Conservation (phyloP, 2,888 invertebrate species). For the Pandemis corylana region DNA sequence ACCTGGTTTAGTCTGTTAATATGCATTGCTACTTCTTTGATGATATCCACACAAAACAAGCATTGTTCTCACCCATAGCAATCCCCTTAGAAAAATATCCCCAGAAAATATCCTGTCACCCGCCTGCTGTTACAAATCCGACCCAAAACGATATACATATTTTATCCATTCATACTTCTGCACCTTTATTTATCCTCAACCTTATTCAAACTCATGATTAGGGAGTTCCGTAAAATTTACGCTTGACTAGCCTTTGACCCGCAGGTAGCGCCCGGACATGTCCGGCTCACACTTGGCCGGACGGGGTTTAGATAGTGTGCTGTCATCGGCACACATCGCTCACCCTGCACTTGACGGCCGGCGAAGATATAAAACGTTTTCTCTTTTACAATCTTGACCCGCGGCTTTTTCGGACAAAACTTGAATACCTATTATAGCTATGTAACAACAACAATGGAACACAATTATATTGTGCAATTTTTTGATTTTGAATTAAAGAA, state of each 20-base stretch:
- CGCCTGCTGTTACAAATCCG: slow-evolving; percentile 37
- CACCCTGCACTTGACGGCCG: slow-evolving; percentile 20
- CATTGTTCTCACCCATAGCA: slow-evolving; percentile 20
- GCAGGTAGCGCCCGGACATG: slow-evolving; percentile 19
- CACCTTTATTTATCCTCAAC: slow-evolving; percentile 41
- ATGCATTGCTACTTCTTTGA: slow-evolving; percentile 1
- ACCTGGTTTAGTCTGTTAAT: not conserved
- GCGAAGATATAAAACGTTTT: slow-evolving; percentile 1
- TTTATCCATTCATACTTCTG: slow-evolving; percentile 40
- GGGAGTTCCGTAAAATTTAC: slow-evolving; percentile 27
- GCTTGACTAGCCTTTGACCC: slow-evolving; percentile 31
- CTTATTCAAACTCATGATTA: slow-evolving; percentile 42
- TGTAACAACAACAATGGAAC: too few relatives aligned
- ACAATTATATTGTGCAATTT: too few relatives aligned
- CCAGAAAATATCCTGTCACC: slow-evolving; percentile 37
- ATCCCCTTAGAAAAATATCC: slow-evolving; percentile 32
- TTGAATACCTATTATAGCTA: not conserved
- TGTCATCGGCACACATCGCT: slow-evolving; percentile 36
- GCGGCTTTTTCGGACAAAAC: not conserved
- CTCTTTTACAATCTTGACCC: slow-evolving; percentile 8
- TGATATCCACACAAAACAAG: slow-evolving; percentile 8
- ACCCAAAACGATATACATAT: slow-evolving; percentile 41
- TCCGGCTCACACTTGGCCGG: slow-evolving; percentile 32
- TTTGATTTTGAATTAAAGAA: too few relatives aligned
- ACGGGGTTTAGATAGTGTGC: slow-evolving; percentile 29